Evolutionary conservation across 37 sponge, comb jelly and placozoan genomes (phyloP).

Genomic region (Eunapius fragilis): DNA sequence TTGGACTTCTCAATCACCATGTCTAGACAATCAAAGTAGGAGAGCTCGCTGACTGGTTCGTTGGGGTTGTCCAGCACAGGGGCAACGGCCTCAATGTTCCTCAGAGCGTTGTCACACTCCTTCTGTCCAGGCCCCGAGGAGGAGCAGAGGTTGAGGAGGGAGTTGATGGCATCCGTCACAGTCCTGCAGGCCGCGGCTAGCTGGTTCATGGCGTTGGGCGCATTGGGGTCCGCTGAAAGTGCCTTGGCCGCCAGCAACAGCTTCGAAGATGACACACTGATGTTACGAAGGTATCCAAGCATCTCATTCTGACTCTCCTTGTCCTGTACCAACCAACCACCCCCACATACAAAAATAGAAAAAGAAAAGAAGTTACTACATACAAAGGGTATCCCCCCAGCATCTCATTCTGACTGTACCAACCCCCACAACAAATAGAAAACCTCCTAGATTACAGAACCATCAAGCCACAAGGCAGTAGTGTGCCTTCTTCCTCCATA

Average conservation of each 20-base stretch:
- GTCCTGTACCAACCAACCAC: no score
- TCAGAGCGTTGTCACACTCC: slow-evolving; percentile 97
- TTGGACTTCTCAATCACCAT: slow-evolving; percentile 85
- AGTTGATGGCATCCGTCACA: slow-evolving; percentile 97
- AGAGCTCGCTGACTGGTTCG: slow-evolving; percentile 90
- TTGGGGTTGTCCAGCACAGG: slow-evolving; percentile 82
- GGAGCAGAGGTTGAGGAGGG: slow-evolving; percentile 90
- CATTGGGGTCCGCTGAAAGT: slow-evolving; percentile 92
- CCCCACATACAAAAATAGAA: no score
- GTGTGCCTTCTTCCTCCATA: no score
- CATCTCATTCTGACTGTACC: background rate
- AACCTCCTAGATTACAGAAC: background rate
- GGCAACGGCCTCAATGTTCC: slow-evolving; percentile 91
- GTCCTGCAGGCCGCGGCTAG: slow-evolving; percentile 86
- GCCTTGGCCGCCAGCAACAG: slow-evolving; percentile 91
- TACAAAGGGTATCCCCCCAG: background rate
- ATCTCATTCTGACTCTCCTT: slow-evolving; percentile 66
- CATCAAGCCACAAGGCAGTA: no score
- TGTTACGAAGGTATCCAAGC: slow-evolving; percentile 74
- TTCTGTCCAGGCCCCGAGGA: slow-evolving; percentile 91
- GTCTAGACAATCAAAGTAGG: slow-evolving; percentile 97
- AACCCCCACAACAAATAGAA: background rate
- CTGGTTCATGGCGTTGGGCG: slow-evolving; percentile 95
- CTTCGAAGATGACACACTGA: slow-evolving; percentile 81
- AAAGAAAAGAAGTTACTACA: no score